Conservation (phyloP, 2,797 vertebrate genomes). For the Acanthis flammea region DNA sequence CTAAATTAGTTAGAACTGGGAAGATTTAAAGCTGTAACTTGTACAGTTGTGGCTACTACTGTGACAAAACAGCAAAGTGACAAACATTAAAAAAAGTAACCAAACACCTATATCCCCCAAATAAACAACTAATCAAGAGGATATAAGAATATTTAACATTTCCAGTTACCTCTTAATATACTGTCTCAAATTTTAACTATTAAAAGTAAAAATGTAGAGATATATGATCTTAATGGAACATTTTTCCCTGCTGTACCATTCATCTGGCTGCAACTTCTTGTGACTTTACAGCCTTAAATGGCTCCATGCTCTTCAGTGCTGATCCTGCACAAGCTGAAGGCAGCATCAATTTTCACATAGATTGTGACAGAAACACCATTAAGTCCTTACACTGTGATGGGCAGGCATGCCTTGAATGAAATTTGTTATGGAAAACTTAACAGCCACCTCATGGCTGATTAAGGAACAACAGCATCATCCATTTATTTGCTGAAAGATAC, state of each 20-base stretch:
- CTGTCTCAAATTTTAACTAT: background rate
- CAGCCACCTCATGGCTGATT: conserved; percentile 25
- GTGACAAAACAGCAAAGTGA: background rate
- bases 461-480: background rate
- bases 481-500: background rate
- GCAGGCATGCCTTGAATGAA: background rate
- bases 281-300: background rate
- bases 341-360: background rate
- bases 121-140: background rate
- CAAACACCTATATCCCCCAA: fast-evolving
- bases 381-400: background rate
- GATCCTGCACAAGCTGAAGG: background rate
- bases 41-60: background rate
- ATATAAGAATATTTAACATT: background rate
- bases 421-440: conserved; percentile 1
- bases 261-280: background rate
- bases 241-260: background rate
- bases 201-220: background rate
- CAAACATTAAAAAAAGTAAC: background rate
- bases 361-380: background rate
- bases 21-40: background rate
- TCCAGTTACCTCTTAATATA: background rate
- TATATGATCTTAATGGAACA: background rate
- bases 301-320: background rate
- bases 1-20: background rate